Percentiles rank a stretch among this genome's conserved stretches.
Conservation (phyloP, 1,140 invertebrate genomes). For the Phymastichus coffea region DNA sequence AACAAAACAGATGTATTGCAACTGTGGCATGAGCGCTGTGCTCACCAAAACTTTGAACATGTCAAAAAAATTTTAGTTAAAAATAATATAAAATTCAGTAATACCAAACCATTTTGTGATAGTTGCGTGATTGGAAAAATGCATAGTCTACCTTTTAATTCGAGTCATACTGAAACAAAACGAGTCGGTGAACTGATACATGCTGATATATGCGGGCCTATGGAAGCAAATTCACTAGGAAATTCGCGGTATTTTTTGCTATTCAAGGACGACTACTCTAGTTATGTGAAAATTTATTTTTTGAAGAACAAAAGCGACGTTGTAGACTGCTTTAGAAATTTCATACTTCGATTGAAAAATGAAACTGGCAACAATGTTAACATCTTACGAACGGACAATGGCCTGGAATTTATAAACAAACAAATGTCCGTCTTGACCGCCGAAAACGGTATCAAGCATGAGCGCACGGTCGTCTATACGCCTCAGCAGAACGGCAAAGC, state of each 20-base stretch:
- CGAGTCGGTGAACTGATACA: slow-evolving; percentile 34
- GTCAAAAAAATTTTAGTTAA: slow-evolving; percentile 40
- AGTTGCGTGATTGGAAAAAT: slow-evolving; percentile 30
- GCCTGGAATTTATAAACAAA: slow-evolving; percentile 3
- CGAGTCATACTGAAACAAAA: slow-evolving; percentile 27
- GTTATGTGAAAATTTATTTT: slow-evolving; percentile 37
- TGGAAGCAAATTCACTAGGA: slow-evolving; percentile 35
- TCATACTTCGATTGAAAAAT: slow-evolving; percentile 26
- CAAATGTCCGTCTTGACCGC: background rate
- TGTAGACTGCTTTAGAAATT: slow-evolving; percentile 34
- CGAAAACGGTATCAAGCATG: background rate
- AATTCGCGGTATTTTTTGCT: slow-evolving; percentile 42
- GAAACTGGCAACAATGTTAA: slow-evolving; percentile 40
- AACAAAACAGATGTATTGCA: slow-evolving; percentile 20
- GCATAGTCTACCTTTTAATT: slow-evolving; percentile 37
- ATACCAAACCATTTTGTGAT: slow-evolving; percentile 44
- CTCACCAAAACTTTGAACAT: slow-evolving; percentile 46
- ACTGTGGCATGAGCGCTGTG: slow-evolving; percentile 36
- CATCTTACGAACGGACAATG: slow-evolving; percentile 37
- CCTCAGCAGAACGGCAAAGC: slow-evolving; percentile 46
- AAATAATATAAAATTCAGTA: slow-evolving; percentile 41
- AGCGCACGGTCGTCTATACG: background rate
- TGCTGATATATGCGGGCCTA: background rate
- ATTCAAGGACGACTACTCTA: slow-evolving; percentile 50
- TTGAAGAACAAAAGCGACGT: background rate